Conservation (phyloP, 2,888 invertebrate genomes). For the Meloe dianella region DNA sequence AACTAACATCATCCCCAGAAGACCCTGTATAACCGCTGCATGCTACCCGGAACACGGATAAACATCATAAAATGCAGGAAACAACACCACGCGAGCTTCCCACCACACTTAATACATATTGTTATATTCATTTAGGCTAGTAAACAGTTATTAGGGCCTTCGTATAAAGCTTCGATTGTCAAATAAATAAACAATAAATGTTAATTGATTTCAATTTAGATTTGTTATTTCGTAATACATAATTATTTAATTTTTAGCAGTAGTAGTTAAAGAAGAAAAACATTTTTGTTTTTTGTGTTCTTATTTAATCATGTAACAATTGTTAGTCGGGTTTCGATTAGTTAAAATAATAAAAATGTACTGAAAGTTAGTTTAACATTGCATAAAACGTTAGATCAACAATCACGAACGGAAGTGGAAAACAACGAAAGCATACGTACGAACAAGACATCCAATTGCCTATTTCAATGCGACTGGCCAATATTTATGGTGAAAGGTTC, state of each 20-base stretch:
- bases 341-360: conserved; percentile 50
- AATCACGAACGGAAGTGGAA: conserved; percentile 41
- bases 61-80: conserved; percentile 8
- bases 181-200: not conserved
- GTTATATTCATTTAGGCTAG: conserved; percentile 7
- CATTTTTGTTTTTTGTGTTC: conserved; percentile 25
- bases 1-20: conserved; percentile 13
- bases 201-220: not conserved
- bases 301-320: conserved; percentile 60
- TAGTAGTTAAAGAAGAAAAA: no score
- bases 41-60: conserved; percentile 12
- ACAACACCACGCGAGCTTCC: conserved; percentile 9
- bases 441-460: conserved; percentile 44
- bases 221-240: not conserved
- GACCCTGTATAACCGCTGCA: conserved; percentile 10
- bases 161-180: conserved; percentile 16
- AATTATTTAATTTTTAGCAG: not conserved
- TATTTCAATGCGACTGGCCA: conserved; percentile 45
- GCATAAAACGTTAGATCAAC: conserved; percentile 32
- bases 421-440: conserved; percentile 46
- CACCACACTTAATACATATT: conserved; percentile 11
- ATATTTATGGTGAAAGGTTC: conserved; percentile 44
- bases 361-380: conserved; percentile 37
- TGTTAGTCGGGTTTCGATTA: conserved; percentile 64
- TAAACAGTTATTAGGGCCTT: conserved; percentile 13